These are phyloP conservation scores for Apaloderma vittatum DNA, from an alignment of 2,113 vertebrate genomes.

Conservation along the genomic window DNA sequence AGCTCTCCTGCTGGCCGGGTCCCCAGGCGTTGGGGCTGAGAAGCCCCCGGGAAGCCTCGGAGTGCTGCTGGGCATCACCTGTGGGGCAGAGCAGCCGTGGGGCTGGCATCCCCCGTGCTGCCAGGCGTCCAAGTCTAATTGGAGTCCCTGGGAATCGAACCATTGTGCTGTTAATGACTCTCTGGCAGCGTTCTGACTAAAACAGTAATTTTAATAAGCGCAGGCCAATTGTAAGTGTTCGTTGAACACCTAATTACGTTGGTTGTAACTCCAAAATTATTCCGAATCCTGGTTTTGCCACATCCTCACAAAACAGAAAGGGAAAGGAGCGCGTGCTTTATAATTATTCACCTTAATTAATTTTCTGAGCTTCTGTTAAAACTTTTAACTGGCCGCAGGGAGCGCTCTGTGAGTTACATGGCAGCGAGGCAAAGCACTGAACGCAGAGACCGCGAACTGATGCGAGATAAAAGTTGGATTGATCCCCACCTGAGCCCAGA, in stretches of 20 bases:
- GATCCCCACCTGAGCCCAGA: conserved; percentile 49
- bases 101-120: background rate
- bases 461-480: conserved; percentile 38
- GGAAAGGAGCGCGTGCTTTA: background rate
- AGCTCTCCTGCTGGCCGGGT: rapidly evolving
- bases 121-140: conserved; percentile 74
- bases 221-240: conserved; percentile 73
- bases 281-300: conserved; percentile 64
- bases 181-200: conserved; percentile 77
- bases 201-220: conserved; percentile 82
- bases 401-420: background rate
- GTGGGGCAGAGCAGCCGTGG: background rate
- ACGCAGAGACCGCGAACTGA: background rate
- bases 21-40: rapidly evolving
- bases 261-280: conserved; percentile 73
- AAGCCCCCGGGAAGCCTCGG: background rate
- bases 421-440: background rate
- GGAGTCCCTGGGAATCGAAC: conserved; percentile 68
- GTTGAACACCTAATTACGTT: conserved; percentile 80
- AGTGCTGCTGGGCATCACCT: background rate
- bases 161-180: conserved; percentile 82
- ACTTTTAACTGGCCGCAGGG: conserved; percentile 8
- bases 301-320: conserved; percentile 48
- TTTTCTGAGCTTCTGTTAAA: conserved; percentile 69
- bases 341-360: conserved; percentile 81